phyloP scores from a whole-genome alignment of 2,888 invertebrate genomes.

The Charanyca ferruginea region DNA sequence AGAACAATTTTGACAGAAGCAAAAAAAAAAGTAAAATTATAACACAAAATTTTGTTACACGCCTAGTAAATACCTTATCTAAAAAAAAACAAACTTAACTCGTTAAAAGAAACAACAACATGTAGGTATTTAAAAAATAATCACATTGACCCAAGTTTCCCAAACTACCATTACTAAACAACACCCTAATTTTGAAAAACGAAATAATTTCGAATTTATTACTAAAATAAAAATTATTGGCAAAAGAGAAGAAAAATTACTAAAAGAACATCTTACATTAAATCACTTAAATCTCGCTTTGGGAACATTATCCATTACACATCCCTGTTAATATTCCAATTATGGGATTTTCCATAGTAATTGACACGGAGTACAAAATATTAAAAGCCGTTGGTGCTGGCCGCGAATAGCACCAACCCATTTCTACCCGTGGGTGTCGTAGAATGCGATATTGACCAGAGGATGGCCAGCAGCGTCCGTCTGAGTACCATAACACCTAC shows the following conservation, averaged over 20 bases:
- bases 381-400: accelerated
- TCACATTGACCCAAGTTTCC: slow-evolving; percentile 70
- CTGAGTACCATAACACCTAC: too few species aligned
- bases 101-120: slow-evolving; percentile 76
- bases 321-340: slow-evolving; percentile 56
- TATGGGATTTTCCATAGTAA: slow-evolving; percentile 22
- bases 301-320: slow-evolving; percentile 53
- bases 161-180: slow-evolving; percentile 53
- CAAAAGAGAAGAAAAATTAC: slow-evolving; percentile 42
- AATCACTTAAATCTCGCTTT: slow-evolving; percentile 61
- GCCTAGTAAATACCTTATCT: slow-evolving; percentile 65
- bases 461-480: too few species aligned
- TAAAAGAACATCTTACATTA: slow-evolving; percentile 37
- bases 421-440: too few species aligned
- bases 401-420: too few species aligned
- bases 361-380: slow-evolving; percentile 12
- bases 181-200: slow-evolving; percentile 38
- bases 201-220: slow-evolving; percentile 42
- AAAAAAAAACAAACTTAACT: slow-evolving; percentile 84
- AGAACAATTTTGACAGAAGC: slow-evolving; percentile 37
- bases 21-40: slow-evolving; percentile 36
- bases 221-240: slow-evolving; percentile 47
- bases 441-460: too few species aligned
- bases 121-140: slow-evolving; percentile 68
- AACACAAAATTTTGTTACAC: slow-evolving; percentile 55